Base-by-base conservation (phyloP, 2,888 invertebrate species). In the Neoaliturus tenellus region DNA sequence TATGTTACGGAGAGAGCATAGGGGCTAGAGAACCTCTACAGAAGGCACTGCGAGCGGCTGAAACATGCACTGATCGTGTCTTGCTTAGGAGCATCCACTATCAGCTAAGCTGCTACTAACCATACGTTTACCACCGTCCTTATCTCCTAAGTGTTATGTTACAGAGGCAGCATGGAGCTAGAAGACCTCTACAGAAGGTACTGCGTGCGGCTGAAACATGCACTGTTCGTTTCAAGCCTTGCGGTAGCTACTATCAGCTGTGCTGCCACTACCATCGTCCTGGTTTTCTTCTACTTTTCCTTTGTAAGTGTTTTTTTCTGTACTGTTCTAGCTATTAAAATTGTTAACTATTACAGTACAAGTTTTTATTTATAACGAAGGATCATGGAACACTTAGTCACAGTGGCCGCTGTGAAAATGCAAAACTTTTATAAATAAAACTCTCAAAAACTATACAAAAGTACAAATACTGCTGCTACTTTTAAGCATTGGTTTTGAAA, bases 181-280 rank as follows among this genome's bases (percentile, higher is more conserved):
- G 95, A 96, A 87, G 94, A 94, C 0, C 91, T 95, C 44, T 95
- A 95, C 90, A 92, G 93, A 88, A 91, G 94, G 84, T 95, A 95
- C 90, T 95, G 95, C 89, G 93, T 94, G 81, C 91, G 94, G 44
- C 90, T 96, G 88, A 95, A 96, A 87, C 95, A 95, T 86, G 94
- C 96, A 0, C 92, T 96, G 62, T 96, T 96, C 90, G 93, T 95
- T 85, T 94, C 95, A 0, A 94, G 95, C 48, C 91, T 96, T 5
- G 92, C 93, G 83, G 93, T 96, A 82, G 93, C 95, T 8, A 90
- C 94, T 10, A 89, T 93, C 48, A 94, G 94, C 86, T 93, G 93
- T 86, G 88, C 93, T 3, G 91, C 92, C 25, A 91, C 95, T 12
- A 91, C 96, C 71, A 91, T 93, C 85, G 92, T 94, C 33, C 92